These are phyloP conservation scores for Gortyna flavago DNA, from an alignment of 2,888 invertebrate genomes.

Conservation along the genomic window DNA sequence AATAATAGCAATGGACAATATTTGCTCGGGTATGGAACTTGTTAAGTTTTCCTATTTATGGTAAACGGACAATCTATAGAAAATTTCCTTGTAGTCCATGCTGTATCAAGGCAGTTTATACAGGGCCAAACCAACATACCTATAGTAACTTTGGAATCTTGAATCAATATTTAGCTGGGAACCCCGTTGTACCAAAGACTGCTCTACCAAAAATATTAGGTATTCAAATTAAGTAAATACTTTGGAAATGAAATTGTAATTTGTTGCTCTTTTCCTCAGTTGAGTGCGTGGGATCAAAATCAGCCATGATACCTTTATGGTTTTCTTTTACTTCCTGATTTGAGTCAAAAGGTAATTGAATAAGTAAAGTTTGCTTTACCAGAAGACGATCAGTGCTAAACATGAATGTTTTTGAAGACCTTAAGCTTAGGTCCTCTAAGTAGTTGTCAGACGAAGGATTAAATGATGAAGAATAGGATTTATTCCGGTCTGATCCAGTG, in stretches of 20 bases:
- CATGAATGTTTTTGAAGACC: neutral
- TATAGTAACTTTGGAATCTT: neutral
- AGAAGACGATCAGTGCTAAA: neutral
- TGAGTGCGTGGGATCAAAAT: constrained; percentile 9
- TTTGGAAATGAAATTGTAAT: constrained; percentile 1
- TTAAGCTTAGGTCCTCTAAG: neutral
- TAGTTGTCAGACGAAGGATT: neutral
- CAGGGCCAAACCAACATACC: neutral
- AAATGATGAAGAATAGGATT: neutral
- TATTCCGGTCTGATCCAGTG: no score
- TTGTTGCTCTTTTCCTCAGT: neutral
- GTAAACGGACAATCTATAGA: constrained; percentile 19
- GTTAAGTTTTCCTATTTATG: constrained; percentile 37
- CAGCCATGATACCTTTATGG: neutral
- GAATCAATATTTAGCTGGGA: neutral
- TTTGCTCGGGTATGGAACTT: constrained; percentile 16
- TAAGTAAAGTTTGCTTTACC: neutral
- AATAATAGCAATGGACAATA: constrained; percentile 31
- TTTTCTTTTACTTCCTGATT: constrained; percentile 27
- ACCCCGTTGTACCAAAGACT: neutral
- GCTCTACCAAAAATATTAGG: neutral
- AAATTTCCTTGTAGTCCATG: constrained; percentile 5
- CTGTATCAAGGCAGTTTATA: constrained; percentile 3
- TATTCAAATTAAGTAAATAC: constrained; percentile 3
- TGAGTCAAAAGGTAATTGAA: neutral